Percentiles rank a stretch among this genome's conserved stretches.
Evolutionary conservation across 2,797 vertebrate genomes (phyloP).

Genomic region (Alfaro cultratus): DNA sequence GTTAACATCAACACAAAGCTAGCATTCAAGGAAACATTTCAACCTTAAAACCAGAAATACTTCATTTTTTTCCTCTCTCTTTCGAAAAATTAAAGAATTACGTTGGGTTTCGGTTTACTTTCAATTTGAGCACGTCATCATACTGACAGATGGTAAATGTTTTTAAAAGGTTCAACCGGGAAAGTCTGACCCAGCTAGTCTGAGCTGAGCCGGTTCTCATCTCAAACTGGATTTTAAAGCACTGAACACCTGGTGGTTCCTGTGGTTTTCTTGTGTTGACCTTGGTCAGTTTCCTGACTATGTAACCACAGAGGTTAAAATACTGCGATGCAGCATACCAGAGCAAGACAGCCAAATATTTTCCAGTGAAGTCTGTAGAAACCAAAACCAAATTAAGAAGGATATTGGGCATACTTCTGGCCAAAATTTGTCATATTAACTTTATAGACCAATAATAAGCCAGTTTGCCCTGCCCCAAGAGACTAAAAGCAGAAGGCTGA

Average conservation of each 20-base stretch:
- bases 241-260: slow-evolving; percentile 2
- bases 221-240: neutral
- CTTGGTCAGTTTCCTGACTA: neutral
- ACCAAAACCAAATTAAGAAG: slow-evolving; percentile 5
- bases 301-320: neutral
- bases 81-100: neutral
- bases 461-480: slow-evolving; percentile 9
- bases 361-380: neutral
- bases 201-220: neutral
- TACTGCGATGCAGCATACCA: neutral
- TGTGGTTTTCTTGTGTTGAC: neutral
- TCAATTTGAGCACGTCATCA: neutral
- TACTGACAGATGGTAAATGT: neutral
- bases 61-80: neutral
- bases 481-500: slow-evolving; percentile 2
- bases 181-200: neutral
- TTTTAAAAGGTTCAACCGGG: neutral
- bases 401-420: neutral
- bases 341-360: neutral
- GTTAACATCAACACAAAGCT: neutral
- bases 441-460: slow-evolving; percentile 17
- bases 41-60: neutral
- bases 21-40: neutral
- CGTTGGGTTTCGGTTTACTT: neutral
- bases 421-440: slow-evolving; percentile 5